phyloP scores from a whole-genome alignment of 2,113 vertebrate genomes.

The Oryzias celebensis region DNA sequence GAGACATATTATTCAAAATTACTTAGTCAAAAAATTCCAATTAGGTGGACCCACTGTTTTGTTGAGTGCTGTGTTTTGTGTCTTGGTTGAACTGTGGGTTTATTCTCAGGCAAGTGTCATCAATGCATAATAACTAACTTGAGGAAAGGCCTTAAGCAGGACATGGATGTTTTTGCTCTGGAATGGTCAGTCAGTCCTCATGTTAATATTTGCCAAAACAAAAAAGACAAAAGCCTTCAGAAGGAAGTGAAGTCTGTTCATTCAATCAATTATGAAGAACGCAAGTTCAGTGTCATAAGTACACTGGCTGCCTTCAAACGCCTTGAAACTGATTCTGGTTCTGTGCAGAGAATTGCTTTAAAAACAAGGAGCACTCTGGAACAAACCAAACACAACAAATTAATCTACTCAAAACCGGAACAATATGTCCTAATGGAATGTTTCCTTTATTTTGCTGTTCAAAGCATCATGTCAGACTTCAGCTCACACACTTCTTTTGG shows the following conservation, averaged over 20 bases:
- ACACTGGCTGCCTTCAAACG: slow-evolving; percentile 21
- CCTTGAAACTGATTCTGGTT: slow-evolving; percentile 28
- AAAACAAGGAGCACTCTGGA: slow-evolving; percentile 32
- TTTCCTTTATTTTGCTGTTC: slow-evolving; percentile 25
- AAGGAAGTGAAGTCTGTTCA: slow-evolving; percentile 25
- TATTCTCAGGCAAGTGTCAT: slow-evolving; percentile 45
- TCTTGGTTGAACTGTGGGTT: slow-evolving; percentile 32
- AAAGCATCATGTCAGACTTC: slow-evolving; percentile 20
- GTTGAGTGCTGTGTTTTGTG: background rate
- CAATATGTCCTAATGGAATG: background rate
- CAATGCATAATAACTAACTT: slow-evolving; percentile 52
- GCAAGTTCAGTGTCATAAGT: slow-evolving; percentile 1
- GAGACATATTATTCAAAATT: slow-evolving; percentile 6
- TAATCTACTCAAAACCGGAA: slow-evolving; percentile 1
- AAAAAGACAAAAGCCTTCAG: slow-evolving; percentile 22
- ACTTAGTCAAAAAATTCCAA: background rate
- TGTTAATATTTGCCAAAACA: slow-evolving; percentile 39
- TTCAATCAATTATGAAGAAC: slow-evolving; percentile 25
- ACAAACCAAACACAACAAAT: slow-evolving; percentile 34
- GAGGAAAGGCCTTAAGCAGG: slow-evolving; percentile 55
- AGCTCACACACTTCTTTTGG: background rate
- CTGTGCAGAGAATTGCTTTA: slow-evolving; percentile 11
- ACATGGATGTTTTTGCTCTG: slow-evolving; percentile 42
- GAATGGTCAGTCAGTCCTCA: slow-evolving; percentile 51
- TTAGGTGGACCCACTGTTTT: too few relatives aligned